phyloP scores from a whole-genome alignment of 64 coral and sea anemone genomes.

The Actinia tenebrosa region DNA sequence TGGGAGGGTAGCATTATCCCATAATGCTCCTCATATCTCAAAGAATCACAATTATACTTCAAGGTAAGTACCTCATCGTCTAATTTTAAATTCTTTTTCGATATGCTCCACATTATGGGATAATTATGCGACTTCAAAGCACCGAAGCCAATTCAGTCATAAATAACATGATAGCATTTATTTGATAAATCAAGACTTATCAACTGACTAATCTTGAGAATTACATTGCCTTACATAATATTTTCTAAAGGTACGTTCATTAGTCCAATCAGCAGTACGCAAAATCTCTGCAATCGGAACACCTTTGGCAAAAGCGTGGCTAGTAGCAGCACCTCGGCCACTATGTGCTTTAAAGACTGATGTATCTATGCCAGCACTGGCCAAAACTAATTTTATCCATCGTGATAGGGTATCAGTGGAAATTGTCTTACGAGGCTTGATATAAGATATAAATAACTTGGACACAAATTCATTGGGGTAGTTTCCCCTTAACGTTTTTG shows the following conservation, averaged over 20 bases:
- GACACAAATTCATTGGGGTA: neutral
- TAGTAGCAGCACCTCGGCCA: constrained; percentile 42
- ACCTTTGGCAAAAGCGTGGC: constrained; percentile 32
- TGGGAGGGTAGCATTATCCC: constrained; percentile 60
- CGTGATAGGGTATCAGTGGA: constrained; percentile 32
- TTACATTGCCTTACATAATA: neutral
- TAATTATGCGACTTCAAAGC: constrained; percentile 64
- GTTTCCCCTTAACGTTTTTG: constrained; percentile 22
- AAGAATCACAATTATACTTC: constrained; percentile 66
- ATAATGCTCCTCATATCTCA: constrained; percentile 64
- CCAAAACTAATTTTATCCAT: constrained; percentile 51
- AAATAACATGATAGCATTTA: constrained; percentile 5
- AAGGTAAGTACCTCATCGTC: constrained; percentile 65
- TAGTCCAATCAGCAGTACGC: constrained; percentile 50
- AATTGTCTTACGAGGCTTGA: constrained; percentile 58
- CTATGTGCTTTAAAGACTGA: constrained; percentile 60
- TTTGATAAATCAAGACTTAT: neutral
- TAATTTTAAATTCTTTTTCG: constrained; percentile 71
- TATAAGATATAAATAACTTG: constrained; percentile 48
- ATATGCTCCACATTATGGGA: constrained; percentile 65
- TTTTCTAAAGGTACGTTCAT: constrained; percentile 32
- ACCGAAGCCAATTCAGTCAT: constrained; percentile 62
- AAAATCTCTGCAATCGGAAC: constrained; percentile 40
- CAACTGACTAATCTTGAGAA: neutral
- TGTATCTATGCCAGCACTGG: constrained; percentile 61